phyloP scores from a whole-genome alignment of 1,140 invertebrate genomes.

The Lepidurus packardi region DNA sequence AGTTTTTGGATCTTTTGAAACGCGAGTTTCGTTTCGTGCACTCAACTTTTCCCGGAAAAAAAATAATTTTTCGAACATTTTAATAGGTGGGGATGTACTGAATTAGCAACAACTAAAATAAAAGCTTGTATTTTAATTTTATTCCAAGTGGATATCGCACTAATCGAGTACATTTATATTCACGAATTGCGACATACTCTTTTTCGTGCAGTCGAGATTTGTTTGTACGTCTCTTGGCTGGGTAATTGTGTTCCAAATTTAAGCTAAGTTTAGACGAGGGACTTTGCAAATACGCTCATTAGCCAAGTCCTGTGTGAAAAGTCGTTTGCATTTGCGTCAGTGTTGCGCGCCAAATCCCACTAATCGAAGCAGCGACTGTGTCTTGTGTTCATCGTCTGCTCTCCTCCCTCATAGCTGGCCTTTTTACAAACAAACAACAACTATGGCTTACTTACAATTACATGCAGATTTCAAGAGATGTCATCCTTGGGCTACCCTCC shows the following conservation, averaged over 20 bases:
- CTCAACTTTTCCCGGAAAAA: too few relatives aligned
- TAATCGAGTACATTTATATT: not conserved
- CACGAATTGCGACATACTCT: not conserved
- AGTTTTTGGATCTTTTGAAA: too few relatives aligned
- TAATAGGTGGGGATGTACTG: too few relatives aligned
- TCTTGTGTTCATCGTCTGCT: not conserved
- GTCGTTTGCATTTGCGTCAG: not conserved
- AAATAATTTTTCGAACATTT: too few relatives aligned
- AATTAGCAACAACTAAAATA: too few relatives aligned
- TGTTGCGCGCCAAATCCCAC: not conserved
- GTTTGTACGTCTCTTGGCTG: not conserved
- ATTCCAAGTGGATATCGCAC: not conserved
- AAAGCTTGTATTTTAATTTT: too few relatives aligned
- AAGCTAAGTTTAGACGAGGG: not conserved
- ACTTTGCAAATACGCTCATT: conserved; percentile 1
- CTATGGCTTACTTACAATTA: not conserved
- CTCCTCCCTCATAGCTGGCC: too few relatives aligned
- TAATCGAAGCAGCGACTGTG: conserved; percentile 18
- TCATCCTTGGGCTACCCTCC: not conserved
- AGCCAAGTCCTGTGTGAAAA: not conserved
- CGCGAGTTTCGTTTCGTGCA: too few relatives aligned
- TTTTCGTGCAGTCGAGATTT: not conserved
- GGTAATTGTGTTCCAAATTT: not conserved
- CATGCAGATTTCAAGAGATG: not conserved
- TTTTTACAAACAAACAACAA: not conserved